Evolutionary conservation across 2,888 invertebrate species (phyloP), one percentile per base, ranked within the genome.

Genomic region (Limnephilus marmoratus): DNA sequence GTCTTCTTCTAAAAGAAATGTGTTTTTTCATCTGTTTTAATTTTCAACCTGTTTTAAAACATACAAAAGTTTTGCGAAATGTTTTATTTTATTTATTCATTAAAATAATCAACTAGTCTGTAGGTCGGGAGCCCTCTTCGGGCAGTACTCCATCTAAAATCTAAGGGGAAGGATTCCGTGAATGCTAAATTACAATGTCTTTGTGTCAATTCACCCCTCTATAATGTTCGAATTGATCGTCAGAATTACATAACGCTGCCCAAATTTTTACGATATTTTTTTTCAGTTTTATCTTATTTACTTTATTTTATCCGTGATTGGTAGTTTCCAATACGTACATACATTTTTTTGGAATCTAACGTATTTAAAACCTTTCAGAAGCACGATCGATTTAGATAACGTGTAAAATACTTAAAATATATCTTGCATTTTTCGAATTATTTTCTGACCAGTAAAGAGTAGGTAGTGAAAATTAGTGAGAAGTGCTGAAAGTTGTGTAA

Each of bases 131-230:
- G n/a, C 68, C 68, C 53, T 15, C 53, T 68, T 24, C 53, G 7
- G 53, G 53, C 53, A 24, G 53, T 68, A n/a, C 85, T 85, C 31
- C 53, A 49, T 34, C 15, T 15, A 24, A 18, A 2, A 88, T 87
- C 85, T 45, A 31, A n/a, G 49, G 15, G 87, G 68, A 88, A 24
- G 89, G 18, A 68, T 81, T 80, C 81, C 15, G 41, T 80, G 90
- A 81, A 90, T 90, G 31, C 81, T n/a, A 81, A 81, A 81, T 90
- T 90, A 90, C 90, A 68, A 68, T 88, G 81, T 90, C 90, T 90
- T 90, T 81, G 90, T 45, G 12, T 90, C 37, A 12, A 86, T 45
- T 68, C 86, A 45, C 29, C 24, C 24, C 24, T 24, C 86, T 29
- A 86, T 86, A 29, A 49, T 37, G 49, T 45, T 12, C 15, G 83